phyloP scores from a whole-genome alignment of 2,888 invertebrate species.

The Pristionchus fissidentatus region DNA sequence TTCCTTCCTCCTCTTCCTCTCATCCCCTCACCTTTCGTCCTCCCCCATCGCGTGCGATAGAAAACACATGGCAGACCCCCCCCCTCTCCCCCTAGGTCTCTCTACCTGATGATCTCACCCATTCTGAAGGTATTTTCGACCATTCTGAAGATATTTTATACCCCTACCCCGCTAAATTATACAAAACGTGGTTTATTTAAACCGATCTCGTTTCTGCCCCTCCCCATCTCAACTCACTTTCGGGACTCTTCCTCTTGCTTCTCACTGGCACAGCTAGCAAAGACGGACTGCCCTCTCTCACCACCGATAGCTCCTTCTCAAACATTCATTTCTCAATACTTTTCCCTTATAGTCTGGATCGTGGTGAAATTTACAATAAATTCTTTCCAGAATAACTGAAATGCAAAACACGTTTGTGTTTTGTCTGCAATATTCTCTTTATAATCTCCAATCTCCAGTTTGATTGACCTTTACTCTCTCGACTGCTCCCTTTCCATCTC shows the following conservation, averaged over 20 bases:
- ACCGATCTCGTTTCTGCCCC: too few species aligned
- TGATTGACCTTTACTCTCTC: slow-evolving; percentile 39
- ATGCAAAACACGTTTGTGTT: not conserved
- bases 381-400: too few species aligned
- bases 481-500: slow-evolving; percentile 15
- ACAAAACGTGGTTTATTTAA: too few species aligned
- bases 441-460: not conserved
- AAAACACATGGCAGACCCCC: slow-evolving; percentile 19
- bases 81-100: not conserved
- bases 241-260: slow-evolving; percentile 18
- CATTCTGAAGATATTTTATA: too few species aligned
- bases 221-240: not conserved
- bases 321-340: not conserved
- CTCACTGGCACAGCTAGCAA: not conserved
- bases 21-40: not conserved
- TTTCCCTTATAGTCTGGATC: not conserved
- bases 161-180: too few species aligned
- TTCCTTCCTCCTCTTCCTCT: slow-evolving; percentile 9
- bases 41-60: slow-evolving; percentile 6
- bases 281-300: slow-evolving; percentile 40
- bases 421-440: not conserved
- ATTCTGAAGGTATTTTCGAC: not conserved
- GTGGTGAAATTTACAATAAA: not conserved
- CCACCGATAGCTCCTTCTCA: not conserved
- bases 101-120: not conserved